Percentiles rank a stretch among this genome's conserved stretches.
phyloP scores from a whole-genome alignment of 1,140 invertebrate species.

The Pectinophora gossypiella region DNA sequence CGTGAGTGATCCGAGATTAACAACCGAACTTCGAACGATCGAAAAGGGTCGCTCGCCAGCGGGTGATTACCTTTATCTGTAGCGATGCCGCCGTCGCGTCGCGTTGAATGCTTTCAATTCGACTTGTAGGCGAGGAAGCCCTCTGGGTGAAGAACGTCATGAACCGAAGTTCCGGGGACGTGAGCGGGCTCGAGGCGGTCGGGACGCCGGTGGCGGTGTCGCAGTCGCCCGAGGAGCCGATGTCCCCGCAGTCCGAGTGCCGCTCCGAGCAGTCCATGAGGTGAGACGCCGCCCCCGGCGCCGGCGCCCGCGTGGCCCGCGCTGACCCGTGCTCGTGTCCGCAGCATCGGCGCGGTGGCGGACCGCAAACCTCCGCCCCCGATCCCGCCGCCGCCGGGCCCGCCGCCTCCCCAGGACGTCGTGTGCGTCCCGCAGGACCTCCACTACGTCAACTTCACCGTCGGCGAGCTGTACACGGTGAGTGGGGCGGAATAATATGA shows the following conservation, averaged over 20 bases:
- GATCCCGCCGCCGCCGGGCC: background rate
- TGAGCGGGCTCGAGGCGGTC: constrained; percentile 5
- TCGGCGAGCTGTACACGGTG: constrained; percentile 23
- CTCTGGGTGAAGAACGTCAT: constrained; percentile 42
- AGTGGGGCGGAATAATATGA: background rate
- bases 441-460: constrained; percentile 42
- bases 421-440: constrained; percentile 34
- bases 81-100: too few relatives aligned
- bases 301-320: background rate
- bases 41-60: too few relatives aligned
- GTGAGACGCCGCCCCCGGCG: background rate
- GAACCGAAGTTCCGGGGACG: constrained; percentile 33
- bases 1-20: too few relatives aligned
- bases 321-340: background rate
- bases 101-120: too few relatives aligned
- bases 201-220: background rate
- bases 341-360: background rate
- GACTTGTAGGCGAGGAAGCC: background rate
- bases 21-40: too few relatives aligned
- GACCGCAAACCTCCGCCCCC: background rate
- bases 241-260: background rate
- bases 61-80: too few relatives aligned
- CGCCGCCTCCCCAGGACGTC: constrained; percentile 21
- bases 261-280: too few relatives aligned
- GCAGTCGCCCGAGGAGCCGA: too few relatives aligned